Evolutionary conservation across 2,888 invertebrate genomes (phyloP).

Genomic region (Sisyra terminalis): DNA sequence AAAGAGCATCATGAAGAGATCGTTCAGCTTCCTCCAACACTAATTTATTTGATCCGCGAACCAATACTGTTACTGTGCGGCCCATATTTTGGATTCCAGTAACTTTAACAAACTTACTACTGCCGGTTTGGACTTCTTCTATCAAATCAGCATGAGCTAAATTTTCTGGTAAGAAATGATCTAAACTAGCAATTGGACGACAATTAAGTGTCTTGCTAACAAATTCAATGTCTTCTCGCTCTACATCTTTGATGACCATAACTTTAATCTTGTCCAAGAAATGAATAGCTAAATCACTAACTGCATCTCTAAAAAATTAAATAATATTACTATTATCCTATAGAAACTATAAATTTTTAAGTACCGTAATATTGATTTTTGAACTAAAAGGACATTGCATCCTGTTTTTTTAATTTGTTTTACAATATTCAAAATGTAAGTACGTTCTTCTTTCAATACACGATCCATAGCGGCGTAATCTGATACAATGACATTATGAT

Average conservation of each 20-base stretch:
- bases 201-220: slow-evolving; percentile 90
- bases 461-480: slow-evolving; percentile 99
- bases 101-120: slow-evolving; percentile 73
- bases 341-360: slow-evolving; percentile 7
- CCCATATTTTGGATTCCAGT: slow-evolving; percentile 56
- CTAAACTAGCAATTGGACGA: slow-evolving; percentile 93
- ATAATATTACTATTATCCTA: slow-evolving; percentile 4
- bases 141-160: slow-evolving; percentile 84
- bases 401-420: slow-evolving; percentile 98
- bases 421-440: slow-evolving; percentile 94
- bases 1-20: slow-evolving; percentile 70
- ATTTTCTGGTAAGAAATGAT: slow-evolving; percentile 90
- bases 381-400: slow-evolving; percentile 91
- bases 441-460: slow-evolving; percentile 90
- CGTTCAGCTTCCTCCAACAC: slow-evolving; percentile 68
- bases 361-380: slow-evolving; percentile 59
- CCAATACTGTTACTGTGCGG: slow-evolving; percentile 80
- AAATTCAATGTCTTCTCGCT: slow-evolving; percentile 96
- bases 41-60: slow-evolving; percentile 74
- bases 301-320: slow-evolving; percentile 62
- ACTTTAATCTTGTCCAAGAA: slow-evolving; percentile 98
- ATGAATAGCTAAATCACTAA: slow-evolving; percentile 92
- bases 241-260: slow-evolving; percentile 94
- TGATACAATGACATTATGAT: slow-evolving; percentile 87
- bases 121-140: slow-evolving; percentile 82